Evolutionary conservation across 2,797 vertebrate species (phyloP), one percentile per base, ranked within the genome.

Genomic region (Takifugu rubripes): DNA sequence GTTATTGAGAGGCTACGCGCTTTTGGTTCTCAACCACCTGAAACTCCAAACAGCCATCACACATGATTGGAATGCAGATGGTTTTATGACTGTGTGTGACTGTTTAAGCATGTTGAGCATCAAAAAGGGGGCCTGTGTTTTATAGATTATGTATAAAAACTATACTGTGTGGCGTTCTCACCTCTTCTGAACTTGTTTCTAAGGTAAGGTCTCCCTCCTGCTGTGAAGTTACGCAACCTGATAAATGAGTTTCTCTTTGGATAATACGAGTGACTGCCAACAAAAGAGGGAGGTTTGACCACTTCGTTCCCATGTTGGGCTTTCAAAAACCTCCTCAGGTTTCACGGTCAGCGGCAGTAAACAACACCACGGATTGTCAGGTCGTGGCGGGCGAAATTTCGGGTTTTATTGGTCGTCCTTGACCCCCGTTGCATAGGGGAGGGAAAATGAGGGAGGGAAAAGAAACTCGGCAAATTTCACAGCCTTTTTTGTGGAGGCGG

Each of bases 21-120:
- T 66, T 69, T 75, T 82, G 66, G 63, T 12, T 73, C 63, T 69
- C 56, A 79, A 72, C 78, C 73, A 76, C 72, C 72, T 81, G 51
- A 77, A 85, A 83, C 71, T 66, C 51, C 59, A 70, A 82, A 79
- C 73, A 70, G 64, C 61, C 40, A 0, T 40, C 61, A 61, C 60
- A 52, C 47, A 54, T 46, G 17, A 49, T 45, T 52, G 54, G 54
- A 66, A 74, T 46, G 25, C 40, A 29, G 12, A 7, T 51, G 36
- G 14, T 40, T 40, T 40, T 14, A 40, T 14, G 36, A 40, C 12
- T 14, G 36, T 10, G 14, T 12, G 36, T 40, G 36, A 14, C 36
- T 14, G 5, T 40, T 40, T 12, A 14, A 1, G 2, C 36, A 40
- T 14, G 12, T 14, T 14, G 3, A 12, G 12, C 36, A 40, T 5